Evolutionary conservation across 92 coral and sea anemone species (phyloP).

Genomic region (Umimayanthus kanabou): DNA sequence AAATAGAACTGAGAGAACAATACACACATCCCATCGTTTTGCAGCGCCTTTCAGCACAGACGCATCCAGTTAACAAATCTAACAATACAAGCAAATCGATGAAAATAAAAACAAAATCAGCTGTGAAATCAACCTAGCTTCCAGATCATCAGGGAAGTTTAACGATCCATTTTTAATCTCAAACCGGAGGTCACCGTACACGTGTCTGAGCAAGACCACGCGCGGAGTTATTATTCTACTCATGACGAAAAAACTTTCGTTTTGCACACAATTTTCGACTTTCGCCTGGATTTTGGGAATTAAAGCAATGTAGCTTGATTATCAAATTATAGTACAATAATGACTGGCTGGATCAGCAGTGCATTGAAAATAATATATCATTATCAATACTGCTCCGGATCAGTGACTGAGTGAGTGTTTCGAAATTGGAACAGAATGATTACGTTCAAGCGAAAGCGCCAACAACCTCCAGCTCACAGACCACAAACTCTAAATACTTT

Average conservation of each 20-base stretch:
- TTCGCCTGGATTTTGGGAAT: not conserved
- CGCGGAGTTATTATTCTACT: not conserved
- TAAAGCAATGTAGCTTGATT: not conserved
- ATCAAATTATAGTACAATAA: not conserved
- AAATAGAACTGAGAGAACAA: not conserved
- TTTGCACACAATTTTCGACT: not conserved
- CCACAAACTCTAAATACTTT: not conserved
- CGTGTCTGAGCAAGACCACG: not conserved
- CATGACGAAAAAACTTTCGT: constrained; percentile 11
- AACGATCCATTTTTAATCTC: not conserved
- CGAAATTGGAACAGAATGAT: not conserved
- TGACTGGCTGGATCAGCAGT: not conserved
- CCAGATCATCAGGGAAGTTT: not conserved
- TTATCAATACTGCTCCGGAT: not conserved
- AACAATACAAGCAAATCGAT: not conserved
- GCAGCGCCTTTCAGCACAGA: constrained; percentile 26
- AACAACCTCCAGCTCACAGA: not conserved
- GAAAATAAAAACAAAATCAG: not conserved
- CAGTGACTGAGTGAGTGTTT: not conserved
- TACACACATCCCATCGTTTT: not conserved
- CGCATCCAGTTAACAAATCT: not conserved
- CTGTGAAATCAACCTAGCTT: not conserved
- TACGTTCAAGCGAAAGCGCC: not conserved
- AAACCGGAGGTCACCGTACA: not conserved
- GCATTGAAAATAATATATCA: not conserved